Evolutionary conservation across 2,888 invertebrate genomes (phyloP), one percentile per base, ranked within the genome.

Genomic region (Epirrita christyi): DNA sequence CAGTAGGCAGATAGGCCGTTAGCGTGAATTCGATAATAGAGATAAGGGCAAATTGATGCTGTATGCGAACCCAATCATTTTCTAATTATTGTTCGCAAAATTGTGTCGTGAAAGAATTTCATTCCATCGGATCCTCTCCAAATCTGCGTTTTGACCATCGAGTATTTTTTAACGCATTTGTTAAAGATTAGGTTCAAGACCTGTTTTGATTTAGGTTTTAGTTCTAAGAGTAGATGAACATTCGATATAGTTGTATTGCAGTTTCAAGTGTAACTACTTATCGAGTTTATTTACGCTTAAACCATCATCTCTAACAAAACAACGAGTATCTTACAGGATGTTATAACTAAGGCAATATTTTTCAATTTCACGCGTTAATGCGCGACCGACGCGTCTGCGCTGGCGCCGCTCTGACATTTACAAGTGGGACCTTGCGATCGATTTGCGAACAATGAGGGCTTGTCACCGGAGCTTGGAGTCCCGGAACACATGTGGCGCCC

Each of bases 401-500:
- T 76, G 79, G 83, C 86, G 85, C 83, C 78, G 84, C 80, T 83
- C 71, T 90, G 89, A 88, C 89, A 91, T 91, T 90, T 89, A 81
- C 69, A 76, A 78, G 78, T 59, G 73, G 78, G 85, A 83, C 88
- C 88, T 89, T 89, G 85, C 76, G 66, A 69, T 72, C 72, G 79
- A 87, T 88, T 86, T 85, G 85, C 80, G 83, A 84, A 86, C 88
- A 88, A 86, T 86, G 77, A 78, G 70, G 73, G 64, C 73, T 73
- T 85, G 86, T 86, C 86, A 81, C 80, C 70, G 75, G 80, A 32
- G 32, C 32, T 32, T n/a, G 36, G 36, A 79, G 83, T 90, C 88
- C 89, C 88, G 89, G 88, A 88, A 87, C 85, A 80, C 73, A 53
- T 58, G 55, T 49, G 55, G 55, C 55, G 55, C 50, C 21, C 34